Percentiles rank a stretch among this genome's conserved stretches.
These are phyloP conservation scores for Hipposideros larvatus DNA, from an alignment of 2,797 vertebrate genomes.

Conservation along the genomic window DNA sequence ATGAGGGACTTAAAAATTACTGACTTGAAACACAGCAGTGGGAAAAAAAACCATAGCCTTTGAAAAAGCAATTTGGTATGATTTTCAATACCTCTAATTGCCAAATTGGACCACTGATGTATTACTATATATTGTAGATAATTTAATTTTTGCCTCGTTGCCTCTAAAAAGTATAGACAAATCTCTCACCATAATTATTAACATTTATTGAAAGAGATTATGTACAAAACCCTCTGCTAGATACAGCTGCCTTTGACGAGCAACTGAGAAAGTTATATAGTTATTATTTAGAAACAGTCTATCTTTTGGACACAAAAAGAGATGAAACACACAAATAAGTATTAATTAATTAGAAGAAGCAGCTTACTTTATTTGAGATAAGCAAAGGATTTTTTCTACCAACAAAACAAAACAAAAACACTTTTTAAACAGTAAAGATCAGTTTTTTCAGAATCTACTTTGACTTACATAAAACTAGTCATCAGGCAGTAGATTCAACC, in stretches of 20 bases:
- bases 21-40: background rate
- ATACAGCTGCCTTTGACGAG: background rate
- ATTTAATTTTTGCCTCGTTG: background rate
- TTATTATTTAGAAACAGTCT: conserved; percentile 25
- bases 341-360: background rate
- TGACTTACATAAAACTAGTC: conserved; percentile 60
- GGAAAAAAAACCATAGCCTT: background rate
- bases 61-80: background rate
- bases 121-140: background rate
- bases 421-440: conserved; percentile 8
- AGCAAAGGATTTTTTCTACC: background rate
- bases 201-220: conserved; percentile 26
- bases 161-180: conserved; percentile 27
- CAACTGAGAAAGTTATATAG: background rate
- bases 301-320: background rate
- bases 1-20: conserved; percentile 6
- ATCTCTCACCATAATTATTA: conserved; percentile 4
- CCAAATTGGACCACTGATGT: background rate
- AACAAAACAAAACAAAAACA: background rate
- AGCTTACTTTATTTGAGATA: background rate
- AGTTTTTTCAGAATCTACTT: conserved; percentile 69
- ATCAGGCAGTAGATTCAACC: background rate
- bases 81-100: background rate
- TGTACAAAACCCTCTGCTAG: background rate
- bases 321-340: background rate